Percentiles rank a stretch among this genome's conserved stretches.
phyloP scores from a whole-genome alignment of 1,140 invertebrate genomes.

The Cyclina sinensis region DNA sequence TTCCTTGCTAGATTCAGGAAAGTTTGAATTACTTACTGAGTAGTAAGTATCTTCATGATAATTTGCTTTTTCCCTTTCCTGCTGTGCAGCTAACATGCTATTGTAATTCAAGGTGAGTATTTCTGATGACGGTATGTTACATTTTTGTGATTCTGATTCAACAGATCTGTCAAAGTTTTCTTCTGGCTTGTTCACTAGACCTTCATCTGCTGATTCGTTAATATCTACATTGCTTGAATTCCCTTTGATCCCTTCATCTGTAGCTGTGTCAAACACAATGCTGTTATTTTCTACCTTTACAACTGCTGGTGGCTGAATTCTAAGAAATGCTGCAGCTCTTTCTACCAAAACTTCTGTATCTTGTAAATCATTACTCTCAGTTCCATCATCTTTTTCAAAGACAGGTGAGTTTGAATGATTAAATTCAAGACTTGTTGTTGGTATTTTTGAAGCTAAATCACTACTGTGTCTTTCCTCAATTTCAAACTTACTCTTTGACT shows the following conservation, averaged over 20 bases:
- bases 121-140: slow-evolving; percentile 1
- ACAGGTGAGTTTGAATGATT: neutral
- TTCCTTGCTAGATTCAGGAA: no score
- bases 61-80: neutral
- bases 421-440: neutral
- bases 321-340: slow-evolving; percentile 9
- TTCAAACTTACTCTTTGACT: neutral
- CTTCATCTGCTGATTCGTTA: neutral
- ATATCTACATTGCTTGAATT: neutral
- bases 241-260: neutral
- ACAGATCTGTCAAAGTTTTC: neutral
- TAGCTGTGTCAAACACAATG: neutral
- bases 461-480: neutral
- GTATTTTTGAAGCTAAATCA: neutral
- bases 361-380: neutral
- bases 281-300: neutral
- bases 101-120: neutral
- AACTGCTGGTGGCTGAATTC: neutral
- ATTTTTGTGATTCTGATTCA: neutral
- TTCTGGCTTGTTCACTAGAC: neutral
- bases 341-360: neutral
- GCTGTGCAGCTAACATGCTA: neutral
- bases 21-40: no score
- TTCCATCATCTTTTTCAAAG: slow-evolving; percentile 33
- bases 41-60: no score